Percentiles rank a stretch among this genome's conserved stretches.
Conservation (phyloP, 2,888 invertebrate species). For the Microchrysa polita region DNA sequence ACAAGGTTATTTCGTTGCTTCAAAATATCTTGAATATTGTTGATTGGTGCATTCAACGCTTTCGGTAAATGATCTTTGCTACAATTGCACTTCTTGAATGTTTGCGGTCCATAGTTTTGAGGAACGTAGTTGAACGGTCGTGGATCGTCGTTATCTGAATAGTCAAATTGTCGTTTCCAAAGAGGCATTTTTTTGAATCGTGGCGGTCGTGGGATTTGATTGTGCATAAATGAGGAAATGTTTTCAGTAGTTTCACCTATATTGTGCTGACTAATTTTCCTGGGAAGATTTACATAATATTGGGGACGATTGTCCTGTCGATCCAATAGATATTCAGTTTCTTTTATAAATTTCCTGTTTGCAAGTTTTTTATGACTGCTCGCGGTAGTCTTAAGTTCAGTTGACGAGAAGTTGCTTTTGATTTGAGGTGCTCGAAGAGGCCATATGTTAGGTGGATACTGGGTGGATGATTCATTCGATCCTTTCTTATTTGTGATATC, state of each 20-base stretch:
- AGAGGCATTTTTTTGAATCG: slow-evolving; percentile 41
- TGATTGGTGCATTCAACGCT: slow-evolving; percentile 49
- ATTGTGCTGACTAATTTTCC: slow-evolving; percentile 9
- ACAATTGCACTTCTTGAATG: slow-evolving; percentile 56
- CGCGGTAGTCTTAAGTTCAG: neutral
- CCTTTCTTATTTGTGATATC: neutral
- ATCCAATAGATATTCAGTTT: slow-evolving; percentile 46
- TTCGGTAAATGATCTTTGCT: neutral
- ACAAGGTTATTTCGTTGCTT: slow-evolving; percentile 52
- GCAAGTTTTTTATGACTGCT: neutral
- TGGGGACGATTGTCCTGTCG: slow-evolving; percentile 43
- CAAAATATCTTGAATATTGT: slow-evolving; percentile 63
- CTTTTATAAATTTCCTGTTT: slow-evolving; percentile 10
- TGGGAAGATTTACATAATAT: neutral
- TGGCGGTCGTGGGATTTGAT: slow-evolving; percentile 53
- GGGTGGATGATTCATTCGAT: neutral
- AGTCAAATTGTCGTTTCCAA: slow-evolving; percentile 48
- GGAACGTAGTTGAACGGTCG: slow-evolving; percentile 62
- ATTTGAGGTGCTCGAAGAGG: neutral
- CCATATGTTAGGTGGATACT: neutral
- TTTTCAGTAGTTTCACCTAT: neutral
- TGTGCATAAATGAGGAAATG: slow-evolving; percentile 43
- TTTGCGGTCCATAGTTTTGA: slow-evolving; percentile 60
- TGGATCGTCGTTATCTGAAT: slow-evolving; percentile 53
- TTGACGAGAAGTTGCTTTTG: neutral